Evolutionary conservation across 2,888 invertebrate genomes (phyloP).

Genomic region (Magallana nippona): DNA sequence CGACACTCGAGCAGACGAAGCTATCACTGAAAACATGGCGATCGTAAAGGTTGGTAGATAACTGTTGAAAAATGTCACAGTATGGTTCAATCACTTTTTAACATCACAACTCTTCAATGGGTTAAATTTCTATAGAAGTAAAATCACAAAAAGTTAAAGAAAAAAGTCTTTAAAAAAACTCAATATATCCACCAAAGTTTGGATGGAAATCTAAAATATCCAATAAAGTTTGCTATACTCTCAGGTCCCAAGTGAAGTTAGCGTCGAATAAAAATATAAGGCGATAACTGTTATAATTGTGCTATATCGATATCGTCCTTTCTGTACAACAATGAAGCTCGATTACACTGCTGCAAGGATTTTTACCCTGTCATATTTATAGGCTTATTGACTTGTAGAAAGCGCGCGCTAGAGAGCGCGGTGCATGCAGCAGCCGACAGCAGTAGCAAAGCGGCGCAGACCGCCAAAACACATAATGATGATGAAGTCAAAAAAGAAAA

Average conservation of each 20-base stretch:
- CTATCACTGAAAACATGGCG: slow-evolving; percentile 33
- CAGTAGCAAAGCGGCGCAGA: background rate
- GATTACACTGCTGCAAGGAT: background rate
- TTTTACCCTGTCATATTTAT: slow-evolving; percentile 20
- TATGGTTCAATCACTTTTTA: background rate
- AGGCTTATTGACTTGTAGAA: slow-evolving; percentile 23
- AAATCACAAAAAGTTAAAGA: too few species aligned
- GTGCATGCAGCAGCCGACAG: slow-evolving; percentile 25
- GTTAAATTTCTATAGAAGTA: too few species aligned
- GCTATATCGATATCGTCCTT: background rate
- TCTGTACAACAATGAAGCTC: background rate
- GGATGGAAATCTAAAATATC: too few species aligned
- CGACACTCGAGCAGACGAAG: slow-evolving; percentile 30
- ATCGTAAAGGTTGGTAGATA: background rate
- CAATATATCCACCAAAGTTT: too few species aligned
- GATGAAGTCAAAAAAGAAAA: slow-evolving; percentile 5
- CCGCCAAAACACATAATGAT: slow-evolving; percentile 21
- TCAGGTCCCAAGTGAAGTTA: background rate
- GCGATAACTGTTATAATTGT: background rate
- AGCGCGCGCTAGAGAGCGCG: slow-evolving; percentile 8
- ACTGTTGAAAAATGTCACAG: background rate
- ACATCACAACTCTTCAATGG: background rate
- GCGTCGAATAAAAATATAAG: background rate
- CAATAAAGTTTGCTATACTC: background rate
- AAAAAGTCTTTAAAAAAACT: too few species aligned